phyloP scores from a whole-genome alignment of 35 echinoderm and acorn worm species.

The Holothuria glaberrima region DNA sequence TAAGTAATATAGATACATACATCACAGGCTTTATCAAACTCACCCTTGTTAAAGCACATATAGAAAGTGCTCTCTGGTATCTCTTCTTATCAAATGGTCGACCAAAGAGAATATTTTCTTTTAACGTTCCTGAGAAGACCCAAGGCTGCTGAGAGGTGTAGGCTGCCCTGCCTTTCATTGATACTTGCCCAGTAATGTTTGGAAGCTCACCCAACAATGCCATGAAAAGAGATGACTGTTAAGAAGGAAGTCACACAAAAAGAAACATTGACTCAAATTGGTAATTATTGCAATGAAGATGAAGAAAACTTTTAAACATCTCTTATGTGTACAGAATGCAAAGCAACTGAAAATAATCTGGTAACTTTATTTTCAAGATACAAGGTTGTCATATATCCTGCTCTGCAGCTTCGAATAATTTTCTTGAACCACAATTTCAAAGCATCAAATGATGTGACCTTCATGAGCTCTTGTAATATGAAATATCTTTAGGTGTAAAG shows the following conservation, averaged over 20 bases:
- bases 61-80: constrained; percentile 42
- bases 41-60: constrained; percentile 66
- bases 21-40: background rate
- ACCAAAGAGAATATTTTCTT: constrained; percentile 68
- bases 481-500: too few relatives aligned
- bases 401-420: too few relatives aligned
- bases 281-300: background rate
- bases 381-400: too few relatives aligned
- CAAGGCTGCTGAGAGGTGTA: constrained; percentile 72
- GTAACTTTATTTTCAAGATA: too few relatives aligned
- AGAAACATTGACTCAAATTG: background rate
- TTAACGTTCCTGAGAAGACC: constrained; percentile 70
- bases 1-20: too few relatives aligned
- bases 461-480: too few relatives aligned
- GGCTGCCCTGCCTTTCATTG: constrained; percentile 38
- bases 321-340: too few relatives aligned
- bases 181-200: constrained; percentile 24
- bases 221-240: constrained; percentile 71
- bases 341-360: too few relatives aligned
- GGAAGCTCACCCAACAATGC: constrained; percentile 64
- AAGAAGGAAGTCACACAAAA: background rate
- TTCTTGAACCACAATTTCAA: too few relatives aligned
- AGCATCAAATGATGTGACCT: too few relatives aligned
- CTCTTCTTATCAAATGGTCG: constrained; percentile 49
- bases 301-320: background rate